Evolutionary conservation across 2,888 invertebrate species (phyloP), one percentile per base, ranked within the genome.

Genomic region (Drosophila differens): DNA sequence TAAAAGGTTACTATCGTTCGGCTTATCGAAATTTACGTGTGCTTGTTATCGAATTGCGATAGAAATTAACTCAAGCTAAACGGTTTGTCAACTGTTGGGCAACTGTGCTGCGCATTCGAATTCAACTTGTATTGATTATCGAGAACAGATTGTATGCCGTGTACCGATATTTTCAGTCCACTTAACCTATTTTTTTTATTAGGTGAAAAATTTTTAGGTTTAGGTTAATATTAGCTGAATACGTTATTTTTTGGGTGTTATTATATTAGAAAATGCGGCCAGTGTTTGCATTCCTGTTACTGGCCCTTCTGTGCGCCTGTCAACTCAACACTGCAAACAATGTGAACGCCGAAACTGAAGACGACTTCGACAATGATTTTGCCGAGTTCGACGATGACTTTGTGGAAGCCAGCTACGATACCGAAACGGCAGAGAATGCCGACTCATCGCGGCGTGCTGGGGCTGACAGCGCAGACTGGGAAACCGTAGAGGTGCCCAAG

Each of bases 341-440:
- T 41, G 60, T 78, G 22, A 85, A 90, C n/a, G 81, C 85, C 19
- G 92, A 93, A 55, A 57, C 59, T 33, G 83, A 81, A 44, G 98
- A 98, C 91, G 97, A 98, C 94, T 98, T 98, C 88, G 98, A 98
- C 92, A 97, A 98, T 94, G 98, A 98, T 90, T 99, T 99, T 94
- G 98, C 98, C 0, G 98, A 98, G 90, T 96, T 96, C 53, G 97
- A 97, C 32, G 93, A 94, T 73, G 91, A 92, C 71, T 92, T 94
- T 82, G 80, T 90, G 9, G 89, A 87, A 33, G 76, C 83, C 51
- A 82, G 51, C 47, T 86, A 75, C 60, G 87, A 85, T 59, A 76
- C 81, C 3, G 77, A 65, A 28, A 76, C 74, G 14, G 57, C 82
- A 7, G 88, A 83, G 59, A 83, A 82, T 66, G 74, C 73, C 41